Conservation (phyloP, 2,797 vertebrate species). For the Amphiprion clarkii region DNA sequence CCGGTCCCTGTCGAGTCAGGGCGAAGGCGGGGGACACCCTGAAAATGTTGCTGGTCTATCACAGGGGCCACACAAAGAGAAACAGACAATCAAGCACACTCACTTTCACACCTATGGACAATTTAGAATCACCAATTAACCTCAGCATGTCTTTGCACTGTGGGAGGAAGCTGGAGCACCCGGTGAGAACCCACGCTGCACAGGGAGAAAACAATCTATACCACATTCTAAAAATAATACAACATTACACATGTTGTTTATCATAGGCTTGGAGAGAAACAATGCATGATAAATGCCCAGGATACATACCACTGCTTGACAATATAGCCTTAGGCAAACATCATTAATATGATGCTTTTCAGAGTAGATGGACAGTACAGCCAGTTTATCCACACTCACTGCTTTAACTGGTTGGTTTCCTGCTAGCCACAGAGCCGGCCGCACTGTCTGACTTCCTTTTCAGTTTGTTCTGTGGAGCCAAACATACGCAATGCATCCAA, state of each 20-base stretch:
- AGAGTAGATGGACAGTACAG: not conserved
- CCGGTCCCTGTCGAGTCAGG: too few species aligned
- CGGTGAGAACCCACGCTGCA: too few species aligned
- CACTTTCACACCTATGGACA: too few species aligned
- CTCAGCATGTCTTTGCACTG: too few species aligned
- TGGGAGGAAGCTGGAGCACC: too few species aligned
- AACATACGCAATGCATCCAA: conserved; percentile 47
- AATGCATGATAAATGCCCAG: not conserved
- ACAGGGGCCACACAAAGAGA: too few species aligned
- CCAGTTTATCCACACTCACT: conserved; percentile 22
- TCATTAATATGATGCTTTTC: conserved; percentile 33
- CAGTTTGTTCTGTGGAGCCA: conserved; percentile 40
- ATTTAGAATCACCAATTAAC: too few species aligned
- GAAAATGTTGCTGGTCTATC: too few species aligned
- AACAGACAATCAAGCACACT: too few species aligned
- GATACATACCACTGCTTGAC: not conserved
- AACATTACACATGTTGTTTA: not conserved
- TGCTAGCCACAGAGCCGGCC: conserved; percentile 16
- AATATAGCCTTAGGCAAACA: conserved; percentile 7
- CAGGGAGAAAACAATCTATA: not conserved
- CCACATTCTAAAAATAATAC: not conserved
- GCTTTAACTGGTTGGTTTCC: conserved; percentile 35
- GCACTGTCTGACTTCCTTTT: conserved; percentile 29
- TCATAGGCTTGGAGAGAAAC: not conserved
- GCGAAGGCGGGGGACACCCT: too few species aligned